Base-by-base conservation (phyloP, 2,797 vertebrate genomes). In the Anguilla pacifica region DNA sequence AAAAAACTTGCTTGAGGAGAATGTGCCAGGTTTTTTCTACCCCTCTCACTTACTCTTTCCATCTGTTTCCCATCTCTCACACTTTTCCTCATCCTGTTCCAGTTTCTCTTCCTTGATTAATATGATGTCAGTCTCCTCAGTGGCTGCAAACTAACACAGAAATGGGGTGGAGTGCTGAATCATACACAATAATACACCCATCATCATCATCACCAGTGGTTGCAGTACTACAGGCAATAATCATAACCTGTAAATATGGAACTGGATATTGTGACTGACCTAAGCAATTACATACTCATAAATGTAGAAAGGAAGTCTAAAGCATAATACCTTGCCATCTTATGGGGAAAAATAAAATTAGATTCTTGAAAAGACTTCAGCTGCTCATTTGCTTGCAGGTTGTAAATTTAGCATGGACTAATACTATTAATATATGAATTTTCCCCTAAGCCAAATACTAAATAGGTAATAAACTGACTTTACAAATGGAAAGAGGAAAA, bases 71-170 rank as follows among this genome's bases (percentile, higher is more conserved):
- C 61, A 28, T 85, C 35, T n/a, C 17, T 17, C 61, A 35, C 61
- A n/a, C n/a, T 13, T 49, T 87, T 89, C 92, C 22, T 92, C n/a
- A 1, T 94, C 94, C 0, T 94, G 94, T 88, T 96, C 95, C 89
- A 83, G 70, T 51, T 67, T 83, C 55, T 89, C 85, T 10, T 95
- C 95, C 91, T 96, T 95, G 88, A 96, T 96, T 84, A 95, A 90
- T 83, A 96, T 95, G 31, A 96, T 91, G 86, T 95, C 95, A 46
- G 93, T 64, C 67, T 70, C 92, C 87, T 94, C 93, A 83, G 85
- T 88, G 85, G 91, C 90, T 86, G 90, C 51, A 89, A 87, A 89
- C 95, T 96, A 25, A 83, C 67, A 67, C n/a, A 84, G 49, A 88
- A 17, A 53, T 53, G n/a, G 72, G n/a, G 67, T 72, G 19, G 39